These are phyloP conservation scores for Ahaetulla prasina DNA, from an alignment of 2,113 vertebrate genomes.

Conservation along the genomic window DNA sequence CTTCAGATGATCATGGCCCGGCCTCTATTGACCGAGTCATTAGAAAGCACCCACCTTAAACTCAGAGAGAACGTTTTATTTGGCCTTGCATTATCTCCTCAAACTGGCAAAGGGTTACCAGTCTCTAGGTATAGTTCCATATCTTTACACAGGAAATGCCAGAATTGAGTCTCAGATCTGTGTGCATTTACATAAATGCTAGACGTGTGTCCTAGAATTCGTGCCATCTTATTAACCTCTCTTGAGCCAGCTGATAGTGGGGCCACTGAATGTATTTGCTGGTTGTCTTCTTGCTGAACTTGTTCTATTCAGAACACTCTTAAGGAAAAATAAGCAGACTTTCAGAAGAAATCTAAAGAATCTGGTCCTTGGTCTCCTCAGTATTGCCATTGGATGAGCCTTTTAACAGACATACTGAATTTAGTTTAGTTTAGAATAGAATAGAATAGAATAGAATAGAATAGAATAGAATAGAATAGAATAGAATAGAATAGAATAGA, in stretches of 20 bases:
- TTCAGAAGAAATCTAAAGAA: not conserved
- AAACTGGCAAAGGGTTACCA: not conserved
- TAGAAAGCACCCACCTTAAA: not conserved
- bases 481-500: no score
- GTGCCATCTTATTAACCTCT: not conserved
- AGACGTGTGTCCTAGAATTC: not conserved
- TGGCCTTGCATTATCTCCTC: not conserved
- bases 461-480: no score
- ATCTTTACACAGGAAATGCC: not conserved
- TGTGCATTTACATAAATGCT: no score
- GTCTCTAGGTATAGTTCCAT: not conserved
- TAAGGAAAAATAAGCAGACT: not conserved
- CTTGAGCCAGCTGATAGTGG: not conserved
- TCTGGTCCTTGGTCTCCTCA: not conserved
- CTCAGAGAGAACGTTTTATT: not conserved
- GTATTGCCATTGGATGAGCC: not conserved
- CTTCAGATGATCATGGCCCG: not conserved
- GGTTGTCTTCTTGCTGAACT: not conserved
- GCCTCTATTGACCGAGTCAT: not conserved
- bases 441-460: no score
- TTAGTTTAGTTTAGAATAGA: no score
- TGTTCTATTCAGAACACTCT: not conserved
- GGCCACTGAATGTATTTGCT: not conserved
- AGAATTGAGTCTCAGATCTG: not conserved
- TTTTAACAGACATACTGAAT: no score